Evolutionary conservation across 1,140 invertebrate species (phyloP).

Genomic region (Drosophila repleta): DNA sequence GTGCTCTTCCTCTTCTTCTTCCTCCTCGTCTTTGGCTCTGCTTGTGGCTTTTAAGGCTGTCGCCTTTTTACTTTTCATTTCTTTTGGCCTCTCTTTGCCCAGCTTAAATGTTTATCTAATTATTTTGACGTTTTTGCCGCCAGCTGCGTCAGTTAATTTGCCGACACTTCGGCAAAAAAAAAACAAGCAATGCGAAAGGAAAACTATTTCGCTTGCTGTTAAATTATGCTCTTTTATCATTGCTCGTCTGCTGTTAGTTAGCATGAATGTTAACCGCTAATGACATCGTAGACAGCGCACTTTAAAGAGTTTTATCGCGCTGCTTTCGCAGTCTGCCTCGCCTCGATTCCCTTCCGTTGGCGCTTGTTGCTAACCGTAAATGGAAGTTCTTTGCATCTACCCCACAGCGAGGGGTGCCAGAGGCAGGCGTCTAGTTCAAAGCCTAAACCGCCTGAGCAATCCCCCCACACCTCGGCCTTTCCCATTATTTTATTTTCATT

Average conservation of each 20-base stretch:
- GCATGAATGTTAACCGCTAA: conserved; percentile 10
- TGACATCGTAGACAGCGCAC: conserved; percentile 2
- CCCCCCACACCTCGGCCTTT: background rate
- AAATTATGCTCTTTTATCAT: conserved; percentile 44
- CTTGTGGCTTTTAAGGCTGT: conserved; percentile 45
- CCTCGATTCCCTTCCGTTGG: conserved; percentile 49
- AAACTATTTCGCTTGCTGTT: conserved; percentile 57
- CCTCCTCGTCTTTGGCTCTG: background rate
- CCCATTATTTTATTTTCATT: background rate
- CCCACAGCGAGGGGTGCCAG: conserved; percentile 31
- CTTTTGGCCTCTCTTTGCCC: conserved; percentile 38
- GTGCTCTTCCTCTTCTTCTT: conserved; percentile 22
- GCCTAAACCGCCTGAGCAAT: background rate
- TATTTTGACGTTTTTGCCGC: conserved; percentile 66
- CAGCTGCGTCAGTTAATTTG: conserved; percentile 20
- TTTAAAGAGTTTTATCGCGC: background rate
- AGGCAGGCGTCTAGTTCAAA: conserved; percentile 34
- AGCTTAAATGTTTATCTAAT: conserved; percentile 78
- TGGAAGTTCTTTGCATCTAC: conserved; percentile 38
- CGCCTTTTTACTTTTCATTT: conserved; percentile 53
- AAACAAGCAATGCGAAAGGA: conserved; percentile 9
- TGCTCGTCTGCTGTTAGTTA: conserved; percentile 15
- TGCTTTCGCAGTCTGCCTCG: conserved; percentile 17
- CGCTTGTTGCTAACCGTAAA: conserved; percentile 47
- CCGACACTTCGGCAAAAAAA: conserved; percentile 36